Evolutionary conservation across 1,140 invertebrate species (phyloP), one percentile per base, ranked within the genome.

Genomic region (Kradibia gibbosae): DNA sequence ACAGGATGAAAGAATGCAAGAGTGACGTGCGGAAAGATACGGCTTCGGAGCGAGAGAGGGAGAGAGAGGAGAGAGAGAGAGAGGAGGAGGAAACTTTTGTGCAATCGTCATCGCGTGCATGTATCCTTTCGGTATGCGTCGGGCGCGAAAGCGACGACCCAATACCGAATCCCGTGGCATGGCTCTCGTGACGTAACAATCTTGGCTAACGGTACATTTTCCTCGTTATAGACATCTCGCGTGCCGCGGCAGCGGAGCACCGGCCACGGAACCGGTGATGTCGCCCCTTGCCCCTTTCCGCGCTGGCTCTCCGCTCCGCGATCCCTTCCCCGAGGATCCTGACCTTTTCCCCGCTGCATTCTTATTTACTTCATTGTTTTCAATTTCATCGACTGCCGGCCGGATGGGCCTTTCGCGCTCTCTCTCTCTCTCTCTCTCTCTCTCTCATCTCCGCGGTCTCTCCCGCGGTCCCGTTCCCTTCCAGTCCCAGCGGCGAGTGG

Each of bases 111-210:
- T 36, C 31, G 50, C 22, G 20, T 36, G 50, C 48, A n/a, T 36
- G 50, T 17, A 55, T 36, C 25, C 25, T 34, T 53, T 72, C 31
- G 7, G 50, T 71, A 79, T 71, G 70, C 28, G 72, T 50, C 34
- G 60, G 81, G 83, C 84, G 86, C 86, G 86, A 86, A 87, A 87
- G 86, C 86, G 82, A 84, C 86, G 86, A 87, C 86, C 86, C 84
- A 87, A 84, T 87, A 83, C 85, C 83, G 45, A 4, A 67, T 28
- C 71, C 22, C 55, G 81, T 76, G 75, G 85, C 83, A 82, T 86
- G 83, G 80, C 83, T 50, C n/a, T 57, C 11, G 67, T 87, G 86
- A 86, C 86, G 86, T 85, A 87, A 87, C 82, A 84, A 85, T 87
- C 86, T 84, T 86, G 83, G 83, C 81, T 87, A 87, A 87, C 86